Conservation (phyloP, 2,113 vertebrate species). For the Lathamus discolor region DNA sequence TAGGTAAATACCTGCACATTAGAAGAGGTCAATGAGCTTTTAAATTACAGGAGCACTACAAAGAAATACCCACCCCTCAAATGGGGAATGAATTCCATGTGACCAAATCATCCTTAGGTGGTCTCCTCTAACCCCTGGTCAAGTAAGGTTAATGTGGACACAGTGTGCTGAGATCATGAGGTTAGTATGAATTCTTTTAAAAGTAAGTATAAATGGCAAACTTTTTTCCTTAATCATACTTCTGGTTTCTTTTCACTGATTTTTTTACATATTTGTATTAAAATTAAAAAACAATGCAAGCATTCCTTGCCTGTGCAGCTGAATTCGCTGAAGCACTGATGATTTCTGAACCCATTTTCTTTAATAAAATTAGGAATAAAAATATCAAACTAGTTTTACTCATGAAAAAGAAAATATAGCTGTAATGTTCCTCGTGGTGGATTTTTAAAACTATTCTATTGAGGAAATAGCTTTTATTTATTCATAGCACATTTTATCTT, state of each 20-base stretch:
- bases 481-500: constrained; percentile 34
- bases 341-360: background rate
- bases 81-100: background rate
- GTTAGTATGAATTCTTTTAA: background rate
- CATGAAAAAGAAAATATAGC: background rate
- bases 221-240: background rate
- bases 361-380: background rate
- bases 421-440: background rate
- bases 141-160: background rate
- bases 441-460: background rate
- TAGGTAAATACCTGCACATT: background rate
- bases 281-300: background rate
- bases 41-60: background rate
- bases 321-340: background rate
- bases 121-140: background rate
- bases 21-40: background rate
- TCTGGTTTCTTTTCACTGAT: background rate
- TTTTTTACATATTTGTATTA: background rate
- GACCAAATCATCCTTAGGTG: background rate
- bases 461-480: constrained; percentile 36
- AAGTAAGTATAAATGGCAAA: background rate
- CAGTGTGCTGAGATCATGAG: background rate
- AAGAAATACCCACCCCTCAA: background rate
- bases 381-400: background rate
- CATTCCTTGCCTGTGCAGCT: background rate